These are phyloP conservation scores for Torymus aiolomorphi DNA, from an alignment of 2,888 invertebrate genomes.

Conservation along the genomic window DNA sequence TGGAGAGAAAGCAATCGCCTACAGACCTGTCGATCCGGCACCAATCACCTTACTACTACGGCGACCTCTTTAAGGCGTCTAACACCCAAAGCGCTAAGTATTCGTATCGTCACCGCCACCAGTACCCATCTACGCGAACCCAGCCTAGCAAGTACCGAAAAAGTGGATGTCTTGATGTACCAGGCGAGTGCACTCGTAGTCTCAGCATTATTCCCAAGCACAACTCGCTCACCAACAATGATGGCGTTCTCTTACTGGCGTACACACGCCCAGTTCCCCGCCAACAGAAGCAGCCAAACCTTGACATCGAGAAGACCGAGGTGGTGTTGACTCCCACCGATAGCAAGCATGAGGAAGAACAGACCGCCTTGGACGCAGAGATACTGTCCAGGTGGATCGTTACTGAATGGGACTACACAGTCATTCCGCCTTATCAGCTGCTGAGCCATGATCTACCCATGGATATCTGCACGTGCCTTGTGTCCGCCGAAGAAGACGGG, in stretches of 20 bases:
- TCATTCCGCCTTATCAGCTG: conserved; percentile 86
- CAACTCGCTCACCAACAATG: conserved; percentile 82
- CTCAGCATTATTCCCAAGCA: conserved; percentile 78
- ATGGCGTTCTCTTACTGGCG: conserved; percentile 76
- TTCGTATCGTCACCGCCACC: conserved; percentile 13
- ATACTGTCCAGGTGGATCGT: conserved; percentile 74
- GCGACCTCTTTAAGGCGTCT: conserved; percentile 82
- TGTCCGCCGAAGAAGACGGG: conserved; percentile 80
- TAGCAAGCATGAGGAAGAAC: conserved; percentile 44
- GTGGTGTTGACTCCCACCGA: background rate
- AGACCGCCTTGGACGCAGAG: conserved; percentile 69
- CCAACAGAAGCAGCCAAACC: conserved; percentile 59
- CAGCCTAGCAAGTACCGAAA: conserved; percentile 79
- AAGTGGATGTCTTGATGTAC: conserved; percentile 85
- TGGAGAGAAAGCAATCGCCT: conserved; percentile 75
- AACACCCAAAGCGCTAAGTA: conserved; percentile 4
- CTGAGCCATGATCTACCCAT: conserved; percentile 77
- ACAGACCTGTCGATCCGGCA: conserved; percentile 75
- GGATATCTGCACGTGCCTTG: conserved; percentile 84
- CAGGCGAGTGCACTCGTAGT: conserved; percentile 73
- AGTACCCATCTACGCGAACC: conserved; percentile 44
- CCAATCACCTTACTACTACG: conserved; percentile 90
- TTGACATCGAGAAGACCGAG: conserved; percentile 59
- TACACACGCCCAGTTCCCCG: conserved; percentile 66
- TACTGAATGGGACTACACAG: conserved; percentile 76